Conservation (phyloP, 2,797 vertebrate species). For the Sebastes itinus region DNA sequence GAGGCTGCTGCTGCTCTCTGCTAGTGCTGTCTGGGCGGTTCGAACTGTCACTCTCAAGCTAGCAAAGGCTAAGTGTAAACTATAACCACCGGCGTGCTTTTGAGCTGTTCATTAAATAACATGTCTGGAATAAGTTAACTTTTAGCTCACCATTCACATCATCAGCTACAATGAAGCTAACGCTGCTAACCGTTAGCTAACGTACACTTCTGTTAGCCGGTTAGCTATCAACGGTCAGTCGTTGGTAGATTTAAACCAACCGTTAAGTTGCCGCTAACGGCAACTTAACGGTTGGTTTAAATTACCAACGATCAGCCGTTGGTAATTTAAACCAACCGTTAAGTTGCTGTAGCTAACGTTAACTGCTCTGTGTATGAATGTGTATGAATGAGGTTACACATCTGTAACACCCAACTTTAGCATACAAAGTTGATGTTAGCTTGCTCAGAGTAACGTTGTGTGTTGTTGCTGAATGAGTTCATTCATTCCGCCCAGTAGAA, state of each 20-base stretch:
- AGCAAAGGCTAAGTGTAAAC: neutral
- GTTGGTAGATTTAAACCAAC: neutral
- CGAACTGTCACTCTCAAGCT: constrained; percentile 42
- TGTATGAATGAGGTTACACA: neutral
- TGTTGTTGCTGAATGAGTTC: neutral
- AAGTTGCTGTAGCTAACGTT: neutral
- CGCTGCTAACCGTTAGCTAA: constrained; percentile 60
- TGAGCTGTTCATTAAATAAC: neutral
- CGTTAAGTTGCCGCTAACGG: no score
- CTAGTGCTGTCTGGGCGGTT: constrained; percentile 33
- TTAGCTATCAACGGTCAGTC: neutral
- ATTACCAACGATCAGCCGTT: no score
- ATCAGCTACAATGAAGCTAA: constrained; percentile 59
- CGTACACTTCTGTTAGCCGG: constrained; percentile 4
- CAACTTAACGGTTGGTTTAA: no score
- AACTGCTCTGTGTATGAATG: neutral
- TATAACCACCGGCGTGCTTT: neutral
- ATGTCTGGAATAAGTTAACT: neutral
- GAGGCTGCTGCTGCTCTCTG: no score
- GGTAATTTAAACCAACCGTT: no score
- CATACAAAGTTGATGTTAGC: constrained; percentile 8
- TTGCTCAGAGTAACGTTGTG: neutral
- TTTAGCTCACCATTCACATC: neutral
- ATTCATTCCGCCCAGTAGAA: neutral
- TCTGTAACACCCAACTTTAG: constrained; percentile 17